These are phyloP conservation scores for Ophraella communa DNA, from an alignment of 2,888 invertebrate species.

Conservation along the genomic window DNA sequence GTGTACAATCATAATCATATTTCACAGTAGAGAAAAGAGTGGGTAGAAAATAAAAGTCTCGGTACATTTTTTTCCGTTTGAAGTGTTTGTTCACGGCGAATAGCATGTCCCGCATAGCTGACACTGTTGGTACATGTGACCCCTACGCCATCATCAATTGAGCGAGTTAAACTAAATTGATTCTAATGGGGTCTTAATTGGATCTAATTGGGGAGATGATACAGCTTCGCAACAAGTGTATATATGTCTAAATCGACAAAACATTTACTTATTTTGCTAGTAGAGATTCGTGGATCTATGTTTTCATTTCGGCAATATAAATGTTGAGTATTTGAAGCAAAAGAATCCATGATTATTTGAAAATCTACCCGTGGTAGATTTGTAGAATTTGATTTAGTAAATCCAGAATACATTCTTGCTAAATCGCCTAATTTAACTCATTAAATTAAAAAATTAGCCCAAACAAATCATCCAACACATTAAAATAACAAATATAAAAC, in stretches of 20 bases:
- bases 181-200: conserved; percentile 60
- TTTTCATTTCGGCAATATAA: too few species aligned
- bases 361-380: too few species aligned
- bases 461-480: too few species aligned
- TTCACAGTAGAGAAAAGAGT: conserved; percentile 23
- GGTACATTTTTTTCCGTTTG: conserved; percentile 30
- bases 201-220: conserved; percentile 57
- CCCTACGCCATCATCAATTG: conserved; percentile 59
- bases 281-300: too few species aligned
- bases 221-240: conserved; percentile 56
- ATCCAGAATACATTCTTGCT: too few species aligned
- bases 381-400: too few species aligned
- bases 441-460: too few species aligned
- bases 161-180: conserved; percentile 62
- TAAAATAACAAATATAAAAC: too few species aligned
- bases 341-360: too few species aligned
- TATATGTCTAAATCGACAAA: background rate
- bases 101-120: conserved; percentile 58
- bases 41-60: conserved; percentile 32
- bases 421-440: too few species aligned
- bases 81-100: conserved; percentile 35
- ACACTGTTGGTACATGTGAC: conserved; percentile 56
- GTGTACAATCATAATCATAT: conserved; percentile 13
- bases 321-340: too few species aligned
- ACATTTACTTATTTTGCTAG: background rate